Percentiles rank a stretch among this genome's conserved stretches.
These are phyloP conservation scores for Dolichomitus sp. DNA, from an alignment of 2,888 invertebrate species.

Conservation along the genomic window DNA sequence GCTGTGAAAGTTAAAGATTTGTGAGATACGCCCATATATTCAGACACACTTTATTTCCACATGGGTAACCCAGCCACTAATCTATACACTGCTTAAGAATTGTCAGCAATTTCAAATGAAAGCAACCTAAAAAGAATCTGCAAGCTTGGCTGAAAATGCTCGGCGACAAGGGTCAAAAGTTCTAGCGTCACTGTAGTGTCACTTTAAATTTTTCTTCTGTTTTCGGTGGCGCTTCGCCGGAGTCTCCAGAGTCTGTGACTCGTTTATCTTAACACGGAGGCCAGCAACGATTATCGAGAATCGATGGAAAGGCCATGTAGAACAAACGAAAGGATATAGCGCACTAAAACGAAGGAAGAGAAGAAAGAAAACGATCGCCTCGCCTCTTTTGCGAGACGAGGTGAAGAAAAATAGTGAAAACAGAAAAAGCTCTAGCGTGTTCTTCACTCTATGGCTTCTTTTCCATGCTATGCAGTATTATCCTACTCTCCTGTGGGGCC, in stretches of 20 bases:
- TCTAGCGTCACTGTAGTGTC: too few relatives aligned
- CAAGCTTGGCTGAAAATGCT: too few relatives aligned
- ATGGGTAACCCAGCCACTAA: too few relatives aligned
- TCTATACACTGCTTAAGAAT: too few relatives aligned
- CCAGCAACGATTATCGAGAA: slow-evolving; percentile 57
- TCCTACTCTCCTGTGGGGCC: slow-evolving; percentile 23
- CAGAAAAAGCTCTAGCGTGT: slow-evolving; percentile 4
- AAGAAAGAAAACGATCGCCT: slow-evolving; percentile 48
- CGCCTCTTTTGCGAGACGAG: slow-evolving; percentile 28
- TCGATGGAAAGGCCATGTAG: slow-evolving; percentile 38
- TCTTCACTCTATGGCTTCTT: background rate
- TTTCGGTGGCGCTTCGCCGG: background rate
- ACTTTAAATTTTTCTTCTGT: background rate
- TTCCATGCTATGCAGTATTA: slow-evolving; percentile 38
- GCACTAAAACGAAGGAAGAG: slow-evolving; percentile 34
- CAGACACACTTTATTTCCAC: too few relatives aligned
- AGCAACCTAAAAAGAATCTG: too few relatives aligned
- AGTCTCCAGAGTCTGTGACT: background rate
- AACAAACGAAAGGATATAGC: slow-evolving; percentile 32
- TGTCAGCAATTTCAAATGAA: too few relatives aligned
- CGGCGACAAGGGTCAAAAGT: too few relatives aligned
- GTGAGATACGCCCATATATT: too few relatives aligned
- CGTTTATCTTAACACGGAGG: slow-evolving; percentile 15
- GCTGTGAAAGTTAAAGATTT: too few relatives aligned
- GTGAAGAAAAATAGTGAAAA: slow-evolving; percentile 50